Evolutionary conservation across 92 coral and sea anemone genomes (phyloP), one percentile per base, ranked within the genome.

Genomic region (Epizoanthus fatuus): DNA sequence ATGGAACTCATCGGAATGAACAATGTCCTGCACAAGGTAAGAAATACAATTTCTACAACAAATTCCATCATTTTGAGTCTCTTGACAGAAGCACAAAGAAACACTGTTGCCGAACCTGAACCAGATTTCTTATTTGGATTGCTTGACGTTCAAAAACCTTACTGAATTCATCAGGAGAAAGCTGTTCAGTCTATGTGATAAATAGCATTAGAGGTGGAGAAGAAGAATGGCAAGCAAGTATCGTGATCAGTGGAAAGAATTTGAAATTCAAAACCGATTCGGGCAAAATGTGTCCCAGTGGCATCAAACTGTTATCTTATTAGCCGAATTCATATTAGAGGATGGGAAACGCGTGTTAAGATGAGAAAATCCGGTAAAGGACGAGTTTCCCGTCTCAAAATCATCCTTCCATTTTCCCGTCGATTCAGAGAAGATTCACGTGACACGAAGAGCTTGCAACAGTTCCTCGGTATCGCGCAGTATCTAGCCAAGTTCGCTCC

Each of bases 21-120:
- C 25, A 54, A 45, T 77, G 85, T 53, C 85, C 85, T 13, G 90
- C 90, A 17, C 45, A 63, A 60, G 90, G 90, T 52, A 86, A 86
- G 63, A 76, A 52, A 45, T 86, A 85, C 32, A 86, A 77, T 86
- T 54, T 79, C 19, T 86, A 85, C 56, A 54, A 86, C 44, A 86
- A 76, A 79, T 65, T 55, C 40, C 42, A 55, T 56, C 85, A 86
- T 38, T 76, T 74, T 75, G 90, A 64, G 63, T 22, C 25, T 22
- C 25, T 22, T 22, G 25, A 22, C 25, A 22, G 25, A 22, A 22
- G 25, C 25, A 22, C 25, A 22, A 65, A 35, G 55, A 71, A 25
- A 55, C 73, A 80, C 37, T 62, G 59, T 64, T 29, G 59, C 84
- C 72, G 84, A 80, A 40, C 42, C 75, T 14, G 85, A 80, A 16